Evolutionary conservation across 2,797 vertebrate genomes (phyloP).

Genomic region (Enteromius thamalakanensis): DNA sequence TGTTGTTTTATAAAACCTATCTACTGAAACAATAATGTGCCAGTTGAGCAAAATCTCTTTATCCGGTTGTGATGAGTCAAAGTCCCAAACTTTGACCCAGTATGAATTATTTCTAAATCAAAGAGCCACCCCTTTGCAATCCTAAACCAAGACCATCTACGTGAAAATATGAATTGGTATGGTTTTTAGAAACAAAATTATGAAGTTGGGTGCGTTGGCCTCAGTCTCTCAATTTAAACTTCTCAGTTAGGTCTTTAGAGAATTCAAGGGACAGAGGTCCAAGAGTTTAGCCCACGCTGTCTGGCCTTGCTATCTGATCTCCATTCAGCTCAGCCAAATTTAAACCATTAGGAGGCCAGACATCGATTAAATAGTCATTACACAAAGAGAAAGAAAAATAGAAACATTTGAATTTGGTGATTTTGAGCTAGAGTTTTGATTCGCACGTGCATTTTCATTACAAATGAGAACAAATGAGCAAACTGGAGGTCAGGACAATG

Average conservation of each 20-base stretch:
- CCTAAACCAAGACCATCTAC: background rate
- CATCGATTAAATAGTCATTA: constrained; percentile 19
- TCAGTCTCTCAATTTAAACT: background rate
- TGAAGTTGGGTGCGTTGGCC: background rate
- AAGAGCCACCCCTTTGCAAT: constrained; percentile 18
- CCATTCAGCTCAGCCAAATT: constrained; percentile 21
- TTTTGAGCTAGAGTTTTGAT: background rate
- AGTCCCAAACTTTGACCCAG: constrained; percentile 45
- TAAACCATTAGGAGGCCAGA: constrained; percentile 15
- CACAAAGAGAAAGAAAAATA: background rate
- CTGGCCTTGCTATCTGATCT: constrained; percentile 19
- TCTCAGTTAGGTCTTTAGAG: background rate
- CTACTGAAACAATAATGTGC: constrained; percentile 27
- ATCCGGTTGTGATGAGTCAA: constrained; percentile 5
- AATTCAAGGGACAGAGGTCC: constrained; percentile 1
- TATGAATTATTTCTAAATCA: constrained; percentile 46
- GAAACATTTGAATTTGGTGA: background rate
- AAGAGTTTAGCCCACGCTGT: background rate
- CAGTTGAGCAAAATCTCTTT: constrained; percentile 6
- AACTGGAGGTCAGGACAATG: constrained; percentile 91
- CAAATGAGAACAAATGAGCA: constrained; percentile 93
- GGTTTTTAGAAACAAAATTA: background rate
- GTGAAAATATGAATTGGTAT: background rate
- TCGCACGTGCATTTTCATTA: constrained; percentile 85
- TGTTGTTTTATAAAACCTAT: constrained; percentile 38